phyloP scores from a whole-genome alignment of 2,888 invertebrate genomes.

The Metacarcinus magister region DNA sequence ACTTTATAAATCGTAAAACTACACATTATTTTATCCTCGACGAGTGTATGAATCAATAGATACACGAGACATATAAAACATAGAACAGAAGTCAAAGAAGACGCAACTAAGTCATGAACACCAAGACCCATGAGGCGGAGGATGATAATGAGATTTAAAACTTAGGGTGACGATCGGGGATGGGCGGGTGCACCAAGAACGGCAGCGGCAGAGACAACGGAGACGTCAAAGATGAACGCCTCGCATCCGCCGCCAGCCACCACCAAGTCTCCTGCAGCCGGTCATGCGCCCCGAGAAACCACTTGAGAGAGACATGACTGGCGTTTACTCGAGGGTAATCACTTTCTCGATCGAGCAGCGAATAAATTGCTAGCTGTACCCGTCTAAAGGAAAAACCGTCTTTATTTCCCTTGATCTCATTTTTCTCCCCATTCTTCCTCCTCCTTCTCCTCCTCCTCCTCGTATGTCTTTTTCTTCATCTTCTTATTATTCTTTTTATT shows the following conservation, averaged over 20 bases:
- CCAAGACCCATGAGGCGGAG: background rate
- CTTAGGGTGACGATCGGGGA: background rate
- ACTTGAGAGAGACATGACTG: conserved; percentile 38
- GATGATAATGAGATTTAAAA: background rate
- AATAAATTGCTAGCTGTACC: background rate
- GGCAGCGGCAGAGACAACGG: background rate
- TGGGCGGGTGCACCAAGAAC: background rate
- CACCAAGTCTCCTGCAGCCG: background rate
- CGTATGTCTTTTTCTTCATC: background rate
- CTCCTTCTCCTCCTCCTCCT: background rate
- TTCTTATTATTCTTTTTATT: background rate
- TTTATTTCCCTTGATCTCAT: conserved; percentile 10
- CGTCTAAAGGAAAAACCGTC: background rate
- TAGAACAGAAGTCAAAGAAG: background rate
- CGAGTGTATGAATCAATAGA: background rate
- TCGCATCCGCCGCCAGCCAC: background rate
- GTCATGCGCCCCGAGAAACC: conserved; percentile 20
- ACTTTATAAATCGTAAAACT: background rate
- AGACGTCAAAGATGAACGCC: background rate
- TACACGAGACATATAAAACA: background rate
- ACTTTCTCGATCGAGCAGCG: background rate
- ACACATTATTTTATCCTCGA: background rate
- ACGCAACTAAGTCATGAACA: background rate
- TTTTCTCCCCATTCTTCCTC: background rate
- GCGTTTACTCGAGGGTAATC: conserved; percentile 19